Evolutionary conservation across 2,113 vertebrate genomes (phyloP).

Genomic region (Puma concolor): DNA sequence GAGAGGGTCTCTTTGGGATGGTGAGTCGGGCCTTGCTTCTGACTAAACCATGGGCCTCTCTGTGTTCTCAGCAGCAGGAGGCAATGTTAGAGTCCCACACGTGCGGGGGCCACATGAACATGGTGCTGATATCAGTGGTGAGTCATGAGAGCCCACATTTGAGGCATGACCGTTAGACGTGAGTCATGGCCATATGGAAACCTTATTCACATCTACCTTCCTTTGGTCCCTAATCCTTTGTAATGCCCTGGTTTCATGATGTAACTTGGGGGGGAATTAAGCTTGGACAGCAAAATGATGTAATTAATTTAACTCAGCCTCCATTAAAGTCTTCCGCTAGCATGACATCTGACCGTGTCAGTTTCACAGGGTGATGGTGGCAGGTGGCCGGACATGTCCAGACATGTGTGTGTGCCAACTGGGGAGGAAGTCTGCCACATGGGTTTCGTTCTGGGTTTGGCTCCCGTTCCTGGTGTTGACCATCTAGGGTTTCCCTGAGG

Average conservation of each 20-base stretch:
- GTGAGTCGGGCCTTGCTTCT: neutral
- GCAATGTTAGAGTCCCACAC: neutral
- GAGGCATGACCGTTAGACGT: constrained; percentile 1
- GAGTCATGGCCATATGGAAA: constrained; percentile 66
- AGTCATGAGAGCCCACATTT: neutral
- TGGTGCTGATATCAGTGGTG: neutral
- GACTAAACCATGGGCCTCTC: neutral
- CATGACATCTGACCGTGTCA: constrained; percentile 36
- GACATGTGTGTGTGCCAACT: neutral
- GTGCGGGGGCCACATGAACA: neutral
- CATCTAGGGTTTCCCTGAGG: neutral
- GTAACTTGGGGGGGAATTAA: constrained; percentile 62
- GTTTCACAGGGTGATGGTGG: neutral
- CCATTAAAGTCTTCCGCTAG: constrained; percentile 43
- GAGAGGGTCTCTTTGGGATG: neutral
- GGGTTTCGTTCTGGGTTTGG: neutral
- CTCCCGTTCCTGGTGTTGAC: neutral
- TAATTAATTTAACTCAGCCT: constrained; percentile 58
- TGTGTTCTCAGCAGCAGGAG: neutral
- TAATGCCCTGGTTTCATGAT: constrained; percentile 69
- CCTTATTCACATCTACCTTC: constrained; percentile 53
- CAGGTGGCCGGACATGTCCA: neutral
- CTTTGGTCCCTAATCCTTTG: constrained; percentile 78
- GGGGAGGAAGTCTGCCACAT: neutral
- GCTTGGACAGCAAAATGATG: constrained; percentile 58